Percentiles rank a stretch among this genome's conserved stretches.
Evolutionary conservation across 1,140 invertebrate genomes (phyloP).

Genomic region (Lasaia peninsularis): DNA sequence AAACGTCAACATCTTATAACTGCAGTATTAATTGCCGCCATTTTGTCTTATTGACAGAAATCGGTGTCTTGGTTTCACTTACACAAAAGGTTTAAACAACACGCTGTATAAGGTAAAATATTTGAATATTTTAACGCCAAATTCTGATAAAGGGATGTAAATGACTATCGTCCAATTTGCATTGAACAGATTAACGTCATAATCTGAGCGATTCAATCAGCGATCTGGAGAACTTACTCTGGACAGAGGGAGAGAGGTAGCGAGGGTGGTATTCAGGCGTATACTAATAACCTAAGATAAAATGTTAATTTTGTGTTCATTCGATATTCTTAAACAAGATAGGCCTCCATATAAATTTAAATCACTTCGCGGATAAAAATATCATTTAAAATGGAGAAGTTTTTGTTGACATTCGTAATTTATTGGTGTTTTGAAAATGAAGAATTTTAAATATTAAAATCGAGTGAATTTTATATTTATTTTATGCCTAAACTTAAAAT

Average conservation of each 20-base stretch:
- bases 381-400: not conserved
- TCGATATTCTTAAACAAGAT: conserved; percentile 64
- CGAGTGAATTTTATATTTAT: too few species aligned
- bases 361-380: conserved; percentile 9
- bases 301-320: conserved; percentile 76
- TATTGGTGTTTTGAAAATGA: not conserved
- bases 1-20: too few species aligned
- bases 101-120: conserved; percentile 35
- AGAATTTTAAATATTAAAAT: not conserved
- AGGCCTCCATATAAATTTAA: conserved; percentile 23
- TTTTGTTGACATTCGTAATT: not conserved
- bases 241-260: conserved; percentile 40
- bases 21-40: not conserved
- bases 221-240: conserved; percentile 55
- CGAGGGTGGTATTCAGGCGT: conserved; percentile 37
- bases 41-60: conserved; percentile 16
- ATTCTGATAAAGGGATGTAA: conserved; percentile 73
- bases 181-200: conserved; percentile 76
- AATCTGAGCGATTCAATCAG: conserved; percentile 75
- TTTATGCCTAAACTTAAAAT: too few species aligned
- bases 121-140: conserved; percentile 70
- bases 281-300: conserved; percentile 74
- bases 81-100: conserved; percentile 11
- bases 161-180: conserved; percentile 75
- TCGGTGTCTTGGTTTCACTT: conserved; percentile 15